Percentiles rank a stretch among this genome's conserved stretches.
Conservation (phyloP, 30 jellyfish, hydroid and myxozoan species). For the Aurelia coerulea region DNA sequence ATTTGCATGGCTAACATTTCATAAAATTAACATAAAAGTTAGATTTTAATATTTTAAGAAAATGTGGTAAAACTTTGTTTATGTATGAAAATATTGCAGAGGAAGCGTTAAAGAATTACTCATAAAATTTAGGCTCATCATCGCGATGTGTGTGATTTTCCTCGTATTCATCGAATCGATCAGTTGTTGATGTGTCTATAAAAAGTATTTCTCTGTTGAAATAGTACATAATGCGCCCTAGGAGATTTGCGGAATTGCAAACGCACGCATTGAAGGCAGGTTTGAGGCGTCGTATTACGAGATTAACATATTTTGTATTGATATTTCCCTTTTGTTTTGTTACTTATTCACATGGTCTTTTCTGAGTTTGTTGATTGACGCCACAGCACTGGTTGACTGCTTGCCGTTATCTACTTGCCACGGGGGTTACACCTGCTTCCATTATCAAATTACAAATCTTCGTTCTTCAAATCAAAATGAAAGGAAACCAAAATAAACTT, state of each 20-base stretch:
- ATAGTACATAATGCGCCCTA: constrained; percentile 42
- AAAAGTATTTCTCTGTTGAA: not conserved
- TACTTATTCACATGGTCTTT: constrained; percentile 54
- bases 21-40: no score
- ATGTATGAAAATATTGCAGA: no score
- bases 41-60: no score
- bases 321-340: constrained; percentile 42
- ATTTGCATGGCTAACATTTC: no score
- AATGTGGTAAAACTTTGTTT: no score
- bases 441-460: not conserved
- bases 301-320: constrained; percentile 45
- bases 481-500: not conserved
- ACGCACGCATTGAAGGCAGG: constrained; percentile 60
- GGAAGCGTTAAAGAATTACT: no score
- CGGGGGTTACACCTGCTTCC: constrained; percentile 41
- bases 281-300: constrained; percentile 56
- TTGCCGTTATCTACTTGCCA: constrained; percentile 45
- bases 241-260: constrained; percentile 45
- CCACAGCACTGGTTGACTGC: constrained; percentile 76
- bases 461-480: not conserved
- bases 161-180: no score
- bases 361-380: constrained; percentile 65
- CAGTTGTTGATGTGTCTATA: no score
- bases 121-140: no score
- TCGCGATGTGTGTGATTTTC: no score